Percentiles rank a stretch among this genome's conserved stretches.
Conservation (phyloP, 2,888 invertebrate species). For the Onthophagus sagittarius region DNA sequence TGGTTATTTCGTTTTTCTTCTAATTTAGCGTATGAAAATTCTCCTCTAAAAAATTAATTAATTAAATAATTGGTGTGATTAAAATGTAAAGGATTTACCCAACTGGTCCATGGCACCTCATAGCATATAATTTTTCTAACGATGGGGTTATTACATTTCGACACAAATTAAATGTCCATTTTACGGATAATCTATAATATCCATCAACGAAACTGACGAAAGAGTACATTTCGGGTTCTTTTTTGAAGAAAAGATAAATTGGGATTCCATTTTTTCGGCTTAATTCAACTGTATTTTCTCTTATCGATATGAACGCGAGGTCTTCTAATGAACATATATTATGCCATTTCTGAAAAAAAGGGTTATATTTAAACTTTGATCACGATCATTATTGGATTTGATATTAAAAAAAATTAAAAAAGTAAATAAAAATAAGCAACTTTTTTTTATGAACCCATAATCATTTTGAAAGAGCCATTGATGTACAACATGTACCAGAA, state of each 20-base stretch:
- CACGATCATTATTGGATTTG: too few species aligned
- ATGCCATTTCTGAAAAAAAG: conserved; percentile 59
- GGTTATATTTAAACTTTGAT: too few species aligned
- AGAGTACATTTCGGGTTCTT: conserved; percentile 64
- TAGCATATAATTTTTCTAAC: conserved; percentile 63
- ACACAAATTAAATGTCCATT: conserved; percentile 89
- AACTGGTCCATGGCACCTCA: conserved; percentile 87
- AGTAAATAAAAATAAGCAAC: too few species aligned
- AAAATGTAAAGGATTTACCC: conserved; percentile 57
- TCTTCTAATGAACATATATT: conserved; percentile 79
- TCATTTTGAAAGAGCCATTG: too few species aligned
- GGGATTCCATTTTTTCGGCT: conserved; percentile 75
- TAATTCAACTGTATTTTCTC: conserved; percentile 68
- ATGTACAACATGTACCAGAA: too few species aligned
- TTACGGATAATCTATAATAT: conserved; percentile 80
- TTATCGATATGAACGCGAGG: conserved; percentile 75
- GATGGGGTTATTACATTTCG: conserved; percentile 78
- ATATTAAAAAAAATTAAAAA: too few species aligned
- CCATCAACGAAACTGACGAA: conserved; percentile 81
- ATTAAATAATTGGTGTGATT: neutral
- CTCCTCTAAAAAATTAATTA: conserved; percentile 57
- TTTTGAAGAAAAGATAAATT: conserved; percentile 67
- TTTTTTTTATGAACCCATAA: too few species aligned
- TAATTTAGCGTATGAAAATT: conserved; percentile 80
- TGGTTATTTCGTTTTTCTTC: conserved; percentile 72